Evolutionary conservation across 2,797 vertebrate genomes (phyloP).

Genomic region (Tapera naevia): DNA sequence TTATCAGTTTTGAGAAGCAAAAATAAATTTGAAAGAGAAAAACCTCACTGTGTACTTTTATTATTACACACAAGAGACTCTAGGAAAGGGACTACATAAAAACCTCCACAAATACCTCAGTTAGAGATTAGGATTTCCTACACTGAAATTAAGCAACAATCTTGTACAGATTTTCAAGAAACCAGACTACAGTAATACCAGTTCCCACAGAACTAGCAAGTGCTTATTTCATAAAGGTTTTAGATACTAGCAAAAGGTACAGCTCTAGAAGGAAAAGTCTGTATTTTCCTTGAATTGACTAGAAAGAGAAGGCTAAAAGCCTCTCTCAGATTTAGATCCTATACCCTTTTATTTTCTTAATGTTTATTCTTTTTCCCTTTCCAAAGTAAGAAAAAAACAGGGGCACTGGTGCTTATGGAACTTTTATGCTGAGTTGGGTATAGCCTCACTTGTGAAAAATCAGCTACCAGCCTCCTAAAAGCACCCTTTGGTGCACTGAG

Average conservation of each 20-base stretch:
- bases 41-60: not conserved
- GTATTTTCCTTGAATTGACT: not conserved
- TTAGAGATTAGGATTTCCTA: not conserved
- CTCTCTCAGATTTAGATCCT: not conserved
- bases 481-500: not conserved
- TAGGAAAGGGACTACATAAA: not conserved
- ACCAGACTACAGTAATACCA: not conserved
- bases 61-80: not conserved
- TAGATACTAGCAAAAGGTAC: not conserved
- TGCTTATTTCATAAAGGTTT: not conserved
- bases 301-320: not conserved
- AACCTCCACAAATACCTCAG: not conserved
- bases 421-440: not conserved
- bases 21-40: not conserved
- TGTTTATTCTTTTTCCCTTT: not conserved
- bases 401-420: not conserved
- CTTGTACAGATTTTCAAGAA: not conserved
- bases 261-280: not conserved
- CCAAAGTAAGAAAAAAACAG: not conserved
- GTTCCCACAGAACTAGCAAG: not conserved
- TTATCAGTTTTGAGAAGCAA: not conserved
- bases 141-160: not conserved
- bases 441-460: not conserved
- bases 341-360: not conserved
- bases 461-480: not conserved